phyloP scores from a whole-genome alignment of 2,797 vertebrate genomes.

The Microcaecilia unicolor region DNA sequence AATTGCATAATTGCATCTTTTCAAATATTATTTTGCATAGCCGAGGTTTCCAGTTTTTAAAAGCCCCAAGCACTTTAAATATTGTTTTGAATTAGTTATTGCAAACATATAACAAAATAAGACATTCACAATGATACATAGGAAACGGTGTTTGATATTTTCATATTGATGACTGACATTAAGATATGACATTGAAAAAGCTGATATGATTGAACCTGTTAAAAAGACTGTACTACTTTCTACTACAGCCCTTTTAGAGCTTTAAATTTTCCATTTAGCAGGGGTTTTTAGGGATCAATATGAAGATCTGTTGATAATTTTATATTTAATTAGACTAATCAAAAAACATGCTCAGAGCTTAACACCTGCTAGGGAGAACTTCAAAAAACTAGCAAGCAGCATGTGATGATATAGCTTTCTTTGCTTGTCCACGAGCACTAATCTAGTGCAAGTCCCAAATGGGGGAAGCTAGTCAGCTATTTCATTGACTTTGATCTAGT shows the following conservation, averaged over 20 bases:
- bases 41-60: too few relatives aligned
- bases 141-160: constrained; percentile 9
- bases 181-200: constrained; percentile 12
- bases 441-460: constrained; percentile 43
- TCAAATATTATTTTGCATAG: too few relatives aligned
- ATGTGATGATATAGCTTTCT: constrained; percentile 28
- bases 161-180: constrained; percentile 23
- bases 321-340: constrained; percentile 69
- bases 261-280: constrained; percentile 47
- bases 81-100: too few relatives aligned
- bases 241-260: constrained; percentile 28
- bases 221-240: constrained; percentile 30
- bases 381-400: constrained; percentile 39
- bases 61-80: too few relatives aligned
- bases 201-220: constrained; percentile 30
- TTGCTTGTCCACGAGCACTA: constrained; percentile 43
- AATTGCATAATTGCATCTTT: too few relatives aligned
- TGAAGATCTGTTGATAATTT: constrained; percentile 56
- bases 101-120: too few relatives aligned
- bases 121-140: not conserved
- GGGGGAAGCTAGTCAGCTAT: constrained; percentile 64
- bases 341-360: constrained; percentile 48
- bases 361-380: constrained; percentile 54
- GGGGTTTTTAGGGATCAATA: constrained; percentile 50
- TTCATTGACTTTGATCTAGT: constrained; percentile 78